Percentiles rank a stretch among this genome's conserved stretches.
Conservation (phyloP, 2,888 invertebrate species). For the Halictus ligatus region DNA sequence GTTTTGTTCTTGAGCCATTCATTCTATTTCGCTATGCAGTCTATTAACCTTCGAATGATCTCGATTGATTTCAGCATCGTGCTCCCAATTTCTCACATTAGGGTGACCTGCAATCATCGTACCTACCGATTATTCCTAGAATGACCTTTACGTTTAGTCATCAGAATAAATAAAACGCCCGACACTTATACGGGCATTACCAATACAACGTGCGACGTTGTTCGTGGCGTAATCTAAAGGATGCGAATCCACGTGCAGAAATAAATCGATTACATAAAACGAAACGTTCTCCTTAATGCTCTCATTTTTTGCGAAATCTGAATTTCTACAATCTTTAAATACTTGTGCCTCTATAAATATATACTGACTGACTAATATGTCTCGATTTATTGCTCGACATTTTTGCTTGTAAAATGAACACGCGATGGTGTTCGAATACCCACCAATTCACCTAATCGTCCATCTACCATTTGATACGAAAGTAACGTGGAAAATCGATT, state of each 20-base stretch:
- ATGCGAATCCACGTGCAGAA: neutral
- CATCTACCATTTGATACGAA: too few species aligned
- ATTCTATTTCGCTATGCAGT: too few species aligned
- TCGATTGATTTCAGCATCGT: neutral
- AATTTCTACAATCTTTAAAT: neutral
- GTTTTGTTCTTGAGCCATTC: too few species aligned
- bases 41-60: too few species aligned
- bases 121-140: neutral
- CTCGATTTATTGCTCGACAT: too few species aligned
- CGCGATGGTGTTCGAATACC: too few species aligned
- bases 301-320: neutral
- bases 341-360: too few species aligned
- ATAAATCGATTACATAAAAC: neutral
- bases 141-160: neutral
- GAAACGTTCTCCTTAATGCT: neutral
- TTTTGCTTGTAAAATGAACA: too few species aligned
- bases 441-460: too few species aligned
- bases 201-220: neutral
- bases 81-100: neutral
- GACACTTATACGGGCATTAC: neutral
- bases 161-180: neutral
- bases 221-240: neutral
- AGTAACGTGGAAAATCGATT: too few species aligned
- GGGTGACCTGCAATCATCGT: neutral
- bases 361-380: too few species aligned